Conservation (phyloP, 2,113 vertebrate species). For the Mesembrinibis cayennensis region DNA sequence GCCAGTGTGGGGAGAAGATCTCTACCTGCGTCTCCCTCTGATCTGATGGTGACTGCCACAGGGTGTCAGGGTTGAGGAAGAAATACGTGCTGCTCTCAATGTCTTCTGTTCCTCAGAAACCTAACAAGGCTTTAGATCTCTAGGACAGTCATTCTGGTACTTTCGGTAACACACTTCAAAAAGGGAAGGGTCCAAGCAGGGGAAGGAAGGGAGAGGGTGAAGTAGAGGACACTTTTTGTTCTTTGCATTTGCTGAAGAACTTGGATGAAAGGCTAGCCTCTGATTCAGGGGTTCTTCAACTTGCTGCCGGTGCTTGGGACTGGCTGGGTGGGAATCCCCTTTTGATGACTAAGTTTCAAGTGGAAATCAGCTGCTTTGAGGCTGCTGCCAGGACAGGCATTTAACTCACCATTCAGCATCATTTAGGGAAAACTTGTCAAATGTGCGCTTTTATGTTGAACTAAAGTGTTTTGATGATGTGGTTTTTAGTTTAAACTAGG, state of each 20-base stretch:
- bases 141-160: too few species aligned
- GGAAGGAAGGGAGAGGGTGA: background rate
- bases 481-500: background rate
- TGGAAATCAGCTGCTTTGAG: background rate
- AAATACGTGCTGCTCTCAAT: rapidly evolving
- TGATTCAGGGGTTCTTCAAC: background rate
- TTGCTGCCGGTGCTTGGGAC: background rate
- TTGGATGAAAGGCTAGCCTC: background rate
- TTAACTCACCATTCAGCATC: background rate
- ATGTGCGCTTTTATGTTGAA: background rate
- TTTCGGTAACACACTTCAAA: background rate
- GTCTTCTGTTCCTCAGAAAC: background rate
- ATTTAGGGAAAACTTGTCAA: background rate
- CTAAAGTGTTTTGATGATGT: background rate
- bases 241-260: background rate
- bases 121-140: background rate
- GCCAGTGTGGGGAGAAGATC: background rate
- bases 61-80: background rate
- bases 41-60: background rate
- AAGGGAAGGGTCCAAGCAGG: background rate
- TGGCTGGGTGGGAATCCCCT: background rate
- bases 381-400: background rate
- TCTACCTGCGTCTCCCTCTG: background rate
- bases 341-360: background rate
- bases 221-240: background rate